Evolutionary conservation across 2,797 vertebrate species (phyloP).

Genomic region (Petrocephalus sullivani): DNA sequence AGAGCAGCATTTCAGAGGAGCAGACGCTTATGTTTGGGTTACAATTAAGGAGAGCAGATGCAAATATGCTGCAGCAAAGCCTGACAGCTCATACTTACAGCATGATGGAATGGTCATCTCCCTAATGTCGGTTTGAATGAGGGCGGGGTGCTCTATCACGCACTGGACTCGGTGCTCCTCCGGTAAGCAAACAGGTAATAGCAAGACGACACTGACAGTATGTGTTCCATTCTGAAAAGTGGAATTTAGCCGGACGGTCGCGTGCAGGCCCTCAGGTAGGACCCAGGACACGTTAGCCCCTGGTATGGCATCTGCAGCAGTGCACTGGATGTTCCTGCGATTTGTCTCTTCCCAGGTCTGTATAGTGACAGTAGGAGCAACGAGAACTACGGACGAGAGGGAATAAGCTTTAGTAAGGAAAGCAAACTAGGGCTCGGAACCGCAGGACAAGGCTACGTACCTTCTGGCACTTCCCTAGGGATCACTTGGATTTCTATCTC

Average conservation of each 20-base stretch:
- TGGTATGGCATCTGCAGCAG: constrained; percentile 52
- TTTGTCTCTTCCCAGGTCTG: constrained; percentile 41
- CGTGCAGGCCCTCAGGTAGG: constrained; percentile 52
- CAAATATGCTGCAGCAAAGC: background rate
- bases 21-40: background rate
- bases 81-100: constrained; percentile 53
- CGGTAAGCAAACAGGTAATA: constrained; percentile 52
- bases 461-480: constrained; percentile 28
- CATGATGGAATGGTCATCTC: constrained; percentile 52
- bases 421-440: background rate
- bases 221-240: constrained; percentile 55
- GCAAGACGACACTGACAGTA: constrained; percentile 53
- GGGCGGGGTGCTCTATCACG: constrained; percentile 56
- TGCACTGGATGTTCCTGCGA: constrained; percentile 52
- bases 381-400: constrained; percentile 24
- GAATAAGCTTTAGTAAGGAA: background rate
- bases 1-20: background rate
- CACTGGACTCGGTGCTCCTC: constrained; percentile 50
- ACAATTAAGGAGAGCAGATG: background rate
- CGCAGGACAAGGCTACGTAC: constrained; percentile 35
- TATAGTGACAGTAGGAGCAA: constrained; percentile 49
- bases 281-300: constrained; percentile 61
- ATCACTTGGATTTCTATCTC: constrained; percentile 50
- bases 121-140: constrained; percentile 49
- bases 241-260: constrained; percentile 45